phyloP scores from a whole-genome alignment of 2,113 vertebrate species.

The Chaetodon trifascialis region DNA sequence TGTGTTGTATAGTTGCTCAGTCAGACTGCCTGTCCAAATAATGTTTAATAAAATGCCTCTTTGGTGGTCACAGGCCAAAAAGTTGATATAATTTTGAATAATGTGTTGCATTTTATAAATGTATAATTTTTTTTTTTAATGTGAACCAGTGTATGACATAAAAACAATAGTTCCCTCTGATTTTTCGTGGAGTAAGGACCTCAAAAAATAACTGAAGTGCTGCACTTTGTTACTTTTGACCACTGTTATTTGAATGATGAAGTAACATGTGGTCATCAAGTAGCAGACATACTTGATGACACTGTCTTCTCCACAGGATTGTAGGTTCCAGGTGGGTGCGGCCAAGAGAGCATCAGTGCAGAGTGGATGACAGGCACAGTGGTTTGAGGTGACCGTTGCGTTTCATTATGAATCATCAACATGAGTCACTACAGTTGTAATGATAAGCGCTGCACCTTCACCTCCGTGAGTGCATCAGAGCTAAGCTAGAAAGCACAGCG shows the following conservation, averaged over 20 bases:
- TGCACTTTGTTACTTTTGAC: not conserved
- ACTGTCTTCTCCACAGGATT: not conserved
- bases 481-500: not conserved
- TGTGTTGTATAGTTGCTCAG: no score
- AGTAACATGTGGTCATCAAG: not conserved
- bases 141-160: not conserved
- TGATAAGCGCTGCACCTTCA: conserved; percentile 13
- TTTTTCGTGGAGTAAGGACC: not conserved
- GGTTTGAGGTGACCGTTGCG: conserved; percentile 29
- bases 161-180: not conserved
- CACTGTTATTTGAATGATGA: not conserved
- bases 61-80: no score
- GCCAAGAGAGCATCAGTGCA: not conserved
- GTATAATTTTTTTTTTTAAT: not conserved
- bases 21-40: no score
- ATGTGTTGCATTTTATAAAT: no score
- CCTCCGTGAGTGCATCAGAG: conserved; percentile 20
- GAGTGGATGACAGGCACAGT: conserved; percentile 14
- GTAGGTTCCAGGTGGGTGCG: not conserved
- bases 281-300: not conserved
- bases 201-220: not conserved
- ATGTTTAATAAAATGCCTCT: no score
- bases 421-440: conserved; percentile 43
- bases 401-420: conserved; percentile 44
- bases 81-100: no score